Percentiles rank a stretch among this genome's conserved stretches.
Evolutionary conservation across 2,797 vertebrate species (phyloP).

Genomic region (Esox lucius): DNA sequence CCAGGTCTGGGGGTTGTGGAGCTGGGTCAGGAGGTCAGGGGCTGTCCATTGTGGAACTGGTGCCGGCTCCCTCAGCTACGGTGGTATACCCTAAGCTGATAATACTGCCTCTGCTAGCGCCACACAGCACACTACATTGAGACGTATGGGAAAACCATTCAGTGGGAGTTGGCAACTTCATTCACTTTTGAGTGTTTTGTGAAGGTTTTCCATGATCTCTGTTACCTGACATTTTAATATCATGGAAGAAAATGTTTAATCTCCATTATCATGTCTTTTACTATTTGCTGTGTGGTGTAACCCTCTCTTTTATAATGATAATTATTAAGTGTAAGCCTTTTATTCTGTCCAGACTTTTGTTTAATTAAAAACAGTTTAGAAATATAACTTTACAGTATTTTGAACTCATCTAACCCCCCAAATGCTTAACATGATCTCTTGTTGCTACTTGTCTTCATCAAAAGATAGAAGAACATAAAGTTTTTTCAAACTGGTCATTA

Average conservation of each 20-base stretch:
- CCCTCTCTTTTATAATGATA: no score
- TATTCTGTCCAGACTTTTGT: no score
- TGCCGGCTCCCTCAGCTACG: conserved; percentile 53
- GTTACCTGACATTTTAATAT: neutral
- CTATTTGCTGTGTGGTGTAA: neutral
- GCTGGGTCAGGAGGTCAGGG: no score
- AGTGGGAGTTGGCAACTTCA: neutral
- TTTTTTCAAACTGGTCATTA: neutral
- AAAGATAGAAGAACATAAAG: neutral
- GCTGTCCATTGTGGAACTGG: conserved; percentile 13
- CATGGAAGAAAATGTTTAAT: no score
- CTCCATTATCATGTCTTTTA: neutral
- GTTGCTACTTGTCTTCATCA: conserved; percentile 40
- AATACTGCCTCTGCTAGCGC: conserved; percentile 30
- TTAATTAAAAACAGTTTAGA: neutral
- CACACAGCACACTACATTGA: neutral
- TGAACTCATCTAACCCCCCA: conserved; percentile 26
- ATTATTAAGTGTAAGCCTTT: no score
- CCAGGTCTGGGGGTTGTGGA: no score
- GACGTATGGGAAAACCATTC: neutral
- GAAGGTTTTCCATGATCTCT: neutral
- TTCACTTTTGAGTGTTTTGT: neutral
- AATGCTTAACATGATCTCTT: conserved; percentile 34
- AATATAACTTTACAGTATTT: conserved; percentile 35
- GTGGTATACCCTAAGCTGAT: conserved; percentile 38